These are phyloP conservation scores for Euthynnus affinis DNA, from an alignment of 2,797 vertebrate genomes.

Conservation along the genomic window DNA sequence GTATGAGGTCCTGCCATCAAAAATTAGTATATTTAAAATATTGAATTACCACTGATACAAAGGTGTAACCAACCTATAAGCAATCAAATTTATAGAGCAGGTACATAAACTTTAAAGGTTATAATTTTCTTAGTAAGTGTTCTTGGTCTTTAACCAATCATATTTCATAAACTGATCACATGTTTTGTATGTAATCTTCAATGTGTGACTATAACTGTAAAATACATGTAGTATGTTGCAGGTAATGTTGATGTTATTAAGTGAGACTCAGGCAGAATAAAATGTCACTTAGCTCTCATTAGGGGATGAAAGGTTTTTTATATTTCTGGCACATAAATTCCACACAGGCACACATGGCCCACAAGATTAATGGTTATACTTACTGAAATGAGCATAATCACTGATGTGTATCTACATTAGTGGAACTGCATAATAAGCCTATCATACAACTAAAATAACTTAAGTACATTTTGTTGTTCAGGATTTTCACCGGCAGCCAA, in stretches of 20 bases:
- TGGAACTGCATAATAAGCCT: neutral
- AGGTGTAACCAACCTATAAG: no score
- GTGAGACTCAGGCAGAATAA: constrained; percentile 9
- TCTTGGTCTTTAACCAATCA: neutral
- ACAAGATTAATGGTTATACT: constrained; percentile 14
- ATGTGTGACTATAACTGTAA: neutral
- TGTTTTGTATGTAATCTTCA: neutral
- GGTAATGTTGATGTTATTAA: neutral
- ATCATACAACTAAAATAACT: neutral
- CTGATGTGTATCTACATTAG: neutral
- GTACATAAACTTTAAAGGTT: no score
- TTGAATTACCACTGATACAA: neutral
- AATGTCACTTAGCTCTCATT: constrained; percentile 22
- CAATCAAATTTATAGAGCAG: no score
- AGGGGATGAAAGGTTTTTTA: neutral
- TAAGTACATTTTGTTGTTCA: neutral
- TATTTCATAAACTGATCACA: neutral
- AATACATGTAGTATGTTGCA: neutral
- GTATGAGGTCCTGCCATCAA: neutral
- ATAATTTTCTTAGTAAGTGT: neutral
- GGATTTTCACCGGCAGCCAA: constrained; percentile 13
- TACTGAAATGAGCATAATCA: constrained; percentile 11
- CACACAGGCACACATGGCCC: constrained; percentile 1
- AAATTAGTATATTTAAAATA: neutral
- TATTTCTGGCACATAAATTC: neutral